Evolutionary conservation across 1,140 invertebrate species (phyloP).

Genomic region (Pogonus chalceus): DNA sequence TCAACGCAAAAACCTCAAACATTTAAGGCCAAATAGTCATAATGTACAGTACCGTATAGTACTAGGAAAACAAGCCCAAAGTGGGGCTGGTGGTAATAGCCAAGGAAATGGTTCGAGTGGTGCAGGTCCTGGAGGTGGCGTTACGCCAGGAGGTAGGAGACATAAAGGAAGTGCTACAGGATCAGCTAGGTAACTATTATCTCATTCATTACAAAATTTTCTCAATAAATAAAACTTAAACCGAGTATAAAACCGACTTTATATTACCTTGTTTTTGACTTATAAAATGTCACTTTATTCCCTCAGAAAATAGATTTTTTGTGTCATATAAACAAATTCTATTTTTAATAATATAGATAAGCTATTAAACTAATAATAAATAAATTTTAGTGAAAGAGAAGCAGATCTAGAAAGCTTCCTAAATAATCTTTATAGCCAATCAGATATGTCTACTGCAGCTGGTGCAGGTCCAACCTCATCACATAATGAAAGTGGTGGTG

Average conservation of each 20-base stretch:
- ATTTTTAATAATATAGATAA: neutral
- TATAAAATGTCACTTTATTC: no score
- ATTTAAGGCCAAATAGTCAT: conserved; percentile 77
- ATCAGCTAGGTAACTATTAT: neutral
- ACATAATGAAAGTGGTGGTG: neutral
- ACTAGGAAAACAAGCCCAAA: conserved; percentile 58
- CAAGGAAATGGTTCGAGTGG: conserved; percentile 21
- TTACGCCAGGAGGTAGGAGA: conserved; percentile 4
- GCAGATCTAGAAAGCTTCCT: conserved; percentile 32
- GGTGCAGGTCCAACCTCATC: neutral
- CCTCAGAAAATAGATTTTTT: no score
- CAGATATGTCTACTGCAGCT: neutral
- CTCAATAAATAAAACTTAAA: neutral
- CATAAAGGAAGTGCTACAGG: conserved; percentile 21
- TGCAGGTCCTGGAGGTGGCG: conserved; percentile 17
- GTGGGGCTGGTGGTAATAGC: neutral
- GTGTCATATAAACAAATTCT: no score
- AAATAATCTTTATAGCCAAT: conserved; percentile 29
- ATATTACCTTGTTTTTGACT: no score
- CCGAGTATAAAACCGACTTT: neutral
- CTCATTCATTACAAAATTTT: neutral
- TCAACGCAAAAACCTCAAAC: conserved; percentile 72
- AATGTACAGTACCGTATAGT: conserved; percentile 87
- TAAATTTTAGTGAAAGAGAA: conserved; percentile 7
- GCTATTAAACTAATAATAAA: neutral